Percentiles rank a stretch among this genome's conserved stretches.
phyloP scores from a whole-genome alignment of 2,888 invertebrate genomes.

The Phania funesta region DNA sequence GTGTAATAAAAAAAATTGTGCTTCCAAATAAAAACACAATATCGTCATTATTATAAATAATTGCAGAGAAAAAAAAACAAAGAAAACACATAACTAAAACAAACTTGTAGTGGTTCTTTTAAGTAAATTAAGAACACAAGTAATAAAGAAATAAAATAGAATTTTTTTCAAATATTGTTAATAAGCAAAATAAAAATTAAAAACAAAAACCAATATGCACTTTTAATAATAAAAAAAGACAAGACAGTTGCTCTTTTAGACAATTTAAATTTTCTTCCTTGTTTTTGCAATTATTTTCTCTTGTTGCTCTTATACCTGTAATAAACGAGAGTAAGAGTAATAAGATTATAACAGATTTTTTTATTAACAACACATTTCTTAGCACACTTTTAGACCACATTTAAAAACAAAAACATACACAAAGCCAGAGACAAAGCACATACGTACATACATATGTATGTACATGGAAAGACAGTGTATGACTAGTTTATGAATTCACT shows the following conservation, averaged over 20 bases:
- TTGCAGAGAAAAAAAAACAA: background rate
- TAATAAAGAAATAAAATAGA: constrained; percentile 24
- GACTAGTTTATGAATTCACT: constrained; percentile 24
- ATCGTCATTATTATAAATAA: constrained; percentile 33
- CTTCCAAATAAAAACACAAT: background rate
- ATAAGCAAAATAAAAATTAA: too few species aligned
- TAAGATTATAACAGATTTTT: constrained; percentile 32
- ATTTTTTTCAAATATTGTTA: too few species aligned
- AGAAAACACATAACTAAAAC: background rate
- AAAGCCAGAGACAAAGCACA: background rate
- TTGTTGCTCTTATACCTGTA: constrained; percentile 20
- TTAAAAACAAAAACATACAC: background rate
- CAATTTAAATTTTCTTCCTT: constrained; percentile 8
- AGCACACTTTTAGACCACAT: constrained; percentile 4
- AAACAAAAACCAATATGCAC: too few species aligned
- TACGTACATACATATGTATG: background rate
- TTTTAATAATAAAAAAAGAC: too few species aligned
- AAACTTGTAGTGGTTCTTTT: background rate
- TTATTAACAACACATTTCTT: constrained; percentile 24
- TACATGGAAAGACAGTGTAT: background rate
- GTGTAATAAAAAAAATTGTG: background rate
- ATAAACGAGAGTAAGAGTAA: constrained; percentile 5
- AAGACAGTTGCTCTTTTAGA: too few species aligned
- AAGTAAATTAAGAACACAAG: constrained; percentile 1
- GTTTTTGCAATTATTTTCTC: background rate